phyloP scores from a whole-genome alignment of 2,888 invertebrate species.

The Cosmia trapezina region DNA sequence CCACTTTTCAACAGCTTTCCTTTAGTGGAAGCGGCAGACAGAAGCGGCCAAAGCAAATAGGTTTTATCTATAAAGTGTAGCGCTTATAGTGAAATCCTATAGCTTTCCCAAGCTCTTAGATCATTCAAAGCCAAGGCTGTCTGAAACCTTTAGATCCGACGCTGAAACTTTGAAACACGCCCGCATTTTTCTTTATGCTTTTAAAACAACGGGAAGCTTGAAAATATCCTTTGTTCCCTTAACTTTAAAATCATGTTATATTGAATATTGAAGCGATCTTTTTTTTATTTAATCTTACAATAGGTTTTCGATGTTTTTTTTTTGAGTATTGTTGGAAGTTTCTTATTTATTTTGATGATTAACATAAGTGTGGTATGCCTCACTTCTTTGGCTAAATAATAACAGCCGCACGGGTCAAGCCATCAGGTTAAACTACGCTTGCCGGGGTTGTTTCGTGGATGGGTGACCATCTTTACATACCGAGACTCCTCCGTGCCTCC shows the following conservation, averaged over 20 bases:
- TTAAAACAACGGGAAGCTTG: slow-evolving; percentile 67
- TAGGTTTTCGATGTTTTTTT: slow-evolving; percentile 3
- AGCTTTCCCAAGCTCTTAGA: slow-evolving; percentile 66
- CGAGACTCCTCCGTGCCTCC: too few relatives aligned
- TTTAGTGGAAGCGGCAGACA: slow-evolving; percentile 9
- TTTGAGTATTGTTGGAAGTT: neutral
- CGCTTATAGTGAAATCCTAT: slow-evolving; percentile 62
- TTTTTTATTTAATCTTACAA: slow-evolving; percentile 35
- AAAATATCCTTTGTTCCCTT: slow-evolving; percentile 61
- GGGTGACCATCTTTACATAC: too few relatives aligned
- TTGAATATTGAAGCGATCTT: slow-evolving; percentile 13
- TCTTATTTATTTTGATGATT: neutral
- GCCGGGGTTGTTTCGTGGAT: too few relatives aligned
- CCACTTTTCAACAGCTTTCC: slow-evolving; percentile 20
- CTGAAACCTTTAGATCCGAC: slow-evolving; percentile 71
- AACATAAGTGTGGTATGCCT: neutral
- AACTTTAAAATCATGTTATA: slow-evolving; percentile 51
- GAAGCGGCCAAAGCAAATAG: slow-evolving; percentile 50
- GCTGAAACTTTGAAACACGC: slow-evolving; percentile 75
- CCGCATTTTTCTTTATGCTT: slow-evolving; percentile 68
- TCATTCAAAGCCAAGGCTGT: slow-evolving; percentile 66
- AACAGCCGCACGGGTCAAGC: too few relatives aligned
- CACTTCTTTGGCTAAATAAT: too few relatives aligned
- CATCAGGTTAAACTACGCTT: too few relatives aligned
- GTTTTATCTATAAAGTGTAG: slow-evolving; percentile 59